Conservation (phyloP, 2,113 vertebrate species). For the Corapipo altera region DNA sequence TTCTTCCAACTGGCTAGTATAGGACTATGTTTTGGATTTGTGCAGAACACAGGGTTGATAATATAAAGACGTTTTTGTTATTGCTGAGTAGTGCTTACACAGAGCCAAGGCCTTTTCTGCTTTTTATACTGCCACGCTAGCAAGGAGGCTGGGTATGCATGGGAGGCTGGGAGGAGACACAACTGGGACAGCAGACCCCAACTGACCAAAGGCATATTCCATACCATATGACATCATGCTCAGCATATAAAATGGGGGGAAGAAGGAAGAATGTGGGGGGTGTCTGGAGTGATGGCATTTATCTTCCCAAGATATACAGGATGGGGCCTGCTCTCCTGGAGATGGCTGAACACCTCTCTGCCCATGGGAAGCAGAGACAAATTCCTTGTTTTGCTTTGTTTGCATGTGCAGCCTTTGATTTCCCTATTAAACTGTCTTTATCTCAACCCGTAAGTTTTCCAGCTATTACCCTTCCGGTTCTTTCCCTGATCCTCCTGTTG, state of each 20-base stretch:
- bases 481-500: not conserved
- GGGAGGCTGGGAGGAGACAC: not conserved
- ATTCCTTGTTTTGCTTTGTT: not conserved
- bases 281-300: not conserved
- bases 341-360: not conserved
- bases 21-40: not conserved
- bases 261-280: accelerated
- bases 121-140: not conserved
- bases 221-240: not conserved
- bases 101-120: not conserved
- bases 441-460: not conserved
- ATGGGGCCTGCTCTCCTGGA: not conserved
- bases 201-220: not conserved
- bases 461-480: not conserved
- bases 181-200: not conserved
- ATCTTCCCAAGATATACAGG: not conserved
- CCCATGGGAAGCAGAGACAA: not conserved
- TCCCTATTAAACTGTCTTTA: not conserved
- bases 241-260: not conserved
- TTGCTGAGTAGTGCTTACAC: not conserved
- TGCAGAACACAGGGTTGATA: not conserved
- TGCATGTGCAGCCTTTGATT: not conserved
- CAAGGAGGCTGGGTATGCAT: accelerated
- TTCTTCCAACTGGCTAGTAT: not conserved
- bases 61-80: not conserved